Conservation (phyloP, 2,888 invertebrate genomes). For the Sussaba pulchella region DNA sequence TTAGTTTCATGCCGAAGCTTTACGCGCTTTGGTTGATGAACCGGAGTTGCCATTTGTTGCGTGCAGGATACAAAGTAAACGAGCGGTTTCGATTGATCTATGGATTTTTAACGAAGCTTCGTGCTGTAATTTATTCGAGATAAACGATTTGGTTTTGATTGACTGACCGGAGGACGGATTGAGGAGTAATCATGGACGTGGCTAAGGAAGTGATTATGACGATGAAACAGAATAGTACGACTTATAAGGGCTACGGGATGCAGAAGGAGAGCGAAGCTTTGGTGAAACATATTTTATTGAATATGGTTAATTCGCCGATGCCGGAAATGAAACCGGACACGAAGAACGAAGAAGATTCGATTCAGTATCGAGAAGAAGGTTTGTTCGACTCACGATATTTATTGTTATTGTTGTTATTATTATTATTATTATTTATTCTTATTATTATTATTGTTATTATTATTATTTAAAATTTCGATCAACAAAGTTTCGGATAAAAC, state of each 20-base stretch:
- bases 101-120: too few species aligned
- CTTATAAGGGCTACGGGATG: slow-evolving; percentile 80
- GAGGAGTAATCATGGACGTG: slow-evolving; percentile 75
- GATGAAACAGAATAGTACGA: slow-evolving; percentile 76
- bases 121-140: too few species aligned
- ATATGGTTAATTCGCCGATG: slow-evolving; percentile 79
- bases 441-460: too few species aligned
- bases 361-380: slow-evolving; percentile 81
- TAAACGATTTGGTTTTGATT: neutral
- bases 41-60: slow-evolving; percentile 76
- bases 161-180: neutral
- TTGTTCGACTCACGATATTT: slow-evolving; percentile 11
- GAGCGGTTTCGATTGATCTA: too few species aligned
- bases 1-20: slow-evolving; percentile 82
- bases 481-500: too few species aligned
- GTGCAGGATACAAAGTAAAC: slow-evolving; percentile 42
- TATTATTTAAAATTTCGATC: too few species aligned
- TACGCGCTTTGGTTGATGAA: slow-evolving; percentile 77
- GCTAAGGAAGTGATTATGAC: slow-evolving; percentile 78
- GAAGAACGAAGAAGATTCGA: slow-evolving; percentile 79
- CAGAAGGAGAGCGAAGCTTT: slow-evolving; percentile 81
- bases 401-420: too few species aligned
- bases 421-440: too few species aligned
- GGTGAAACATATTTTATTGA: slow-evolving; percentile 79
- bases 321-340: slow-evolving; percentile 75